Evolutionary conservation across 2,113 vertebrate species (phyloP).

Genomic region (Apistogramma diplotaenia): DNA sequence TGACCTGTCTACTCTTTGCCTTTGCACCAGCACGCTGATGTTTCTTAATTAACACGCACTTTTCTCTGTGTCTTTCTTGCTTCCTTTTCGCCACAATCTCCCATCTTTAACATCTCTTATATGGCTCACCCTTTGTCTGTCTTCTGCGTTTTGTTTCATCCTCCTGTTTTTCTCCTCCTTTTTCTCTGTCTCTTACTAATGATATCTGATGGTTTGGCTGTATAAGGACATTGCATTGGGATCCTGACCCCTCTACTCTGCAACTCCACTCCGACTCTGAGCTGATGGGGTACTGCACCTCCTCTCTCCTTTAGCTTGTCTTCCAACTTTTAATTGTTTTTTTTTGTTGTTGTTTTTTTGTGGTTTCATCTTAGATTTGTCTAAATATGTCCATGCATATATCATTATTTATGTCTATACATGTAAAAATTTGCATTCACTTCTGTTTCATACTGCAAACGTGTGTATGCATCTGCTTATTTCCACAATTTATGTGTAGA

Average conservation of each 20-base stretch:
- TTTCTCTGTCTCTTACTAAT: constrained; percentile 83
- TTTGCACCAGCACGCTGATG: constrained; percentile 50
- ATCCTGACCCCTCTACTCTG: constrained; percentile 99
- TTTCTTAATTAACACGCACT: constrained; percentile 57
- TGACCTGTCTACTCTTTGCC: constrained; percentile 52
- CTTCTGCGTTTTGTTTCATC: constrained; percentile 39
- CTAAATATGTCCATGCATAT: constrained; percentile 45
- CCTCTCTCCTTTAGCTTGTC: constrained; percentile 69
- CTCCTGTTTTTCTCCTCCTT: constrained; percentile 25
- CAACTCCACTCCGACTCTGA: constrained; percentile 99
- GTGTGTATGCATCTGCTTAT: constrained; percentile 3
- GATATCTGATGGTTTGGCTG: constrained; percentile 88
- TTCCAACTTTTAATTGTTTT: constrained; percentile 46
- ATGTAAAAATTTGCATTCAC: not conserved
- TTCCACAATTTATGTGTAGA: constrained; percentile 64
- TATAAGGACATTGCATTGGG: constrained; percentile 99
- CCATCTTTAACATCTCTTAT: constrained; percentile 25
- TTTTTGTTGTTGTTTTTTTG: not conserved
- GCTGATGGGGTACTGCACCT: constrained; percentile 95
- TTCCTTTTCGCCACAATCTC: constrained; percentile 34
- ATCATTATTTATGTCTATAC: constrained; percentile 50
- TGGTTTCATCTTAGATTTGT: constrained; percentile 61
- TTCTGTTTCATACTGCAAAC: not conserved
- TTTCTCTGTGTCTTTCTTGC: constrained; percentile 37
- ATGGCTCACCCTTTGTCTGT: constrained; percentile 34